phyloP scores from a whole-genome alignment of 2,797 vertebrate genomes.

The Neoniphon sammara region DNA sequence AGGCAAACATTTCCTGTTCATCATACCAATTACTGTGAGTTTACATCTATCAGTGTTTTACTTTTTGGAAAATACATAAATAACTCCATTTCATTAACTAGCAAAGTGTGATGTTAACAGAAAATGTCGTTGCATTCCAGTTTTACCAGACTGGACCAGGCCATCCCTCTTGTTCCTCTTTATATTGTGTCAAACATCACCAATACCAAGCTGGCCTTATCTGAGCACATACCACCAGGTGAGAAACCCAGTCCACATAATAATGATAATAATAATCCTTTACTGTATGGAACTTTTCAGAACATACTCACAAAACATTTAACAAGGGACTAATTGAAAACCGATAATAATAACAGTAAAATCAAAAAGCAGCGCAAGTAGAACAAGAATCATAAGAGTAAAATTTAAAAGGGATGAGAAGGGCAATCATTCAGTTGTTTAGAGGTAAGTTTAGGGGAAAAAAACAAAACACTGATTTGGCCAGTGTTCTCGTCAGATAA shows the following conservation, averaged over 20 bases:
- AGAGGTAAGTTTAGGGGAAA: too few relatives aligned
- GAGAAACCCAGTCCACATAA: constrained; percentile 14
- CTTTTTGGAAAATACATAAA: neutral
- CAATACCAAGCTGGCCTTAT: constrained; percentile 49
- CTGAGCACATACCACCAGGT: constrained; percentile 67
- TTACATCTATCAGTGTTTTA: neutral
- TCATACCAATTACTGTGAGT: constrained; percentile 78
- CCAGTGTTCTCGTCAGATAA: too few relatives aligned
- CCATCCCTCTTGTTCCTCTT: constrained; percentile 35
- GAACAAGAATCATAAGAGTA: too few relatives aligned
- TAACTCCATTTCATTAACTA: neutral
- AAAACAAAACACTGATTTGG: too few relatives aligned
- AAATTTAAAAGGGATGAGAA: too few relatives aligned
- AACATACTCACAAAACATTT: too few relatives aligned
- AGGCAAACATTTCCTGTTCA: constrained; percentile 75
- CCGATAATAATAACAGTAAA: too few relatives aligned
- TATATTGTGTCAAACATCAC: constrained; percentile 45
- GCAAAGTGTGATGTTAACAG: neutral
- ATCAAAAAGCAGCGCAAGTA: too few relatives aligned
- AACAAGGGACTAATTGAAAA: too few relatives aligned
- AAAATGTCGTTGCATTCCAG: constrained; percentile 52
- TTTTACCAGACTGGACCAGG: constrained; percentile 71
- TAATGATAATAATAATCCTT: neutral
- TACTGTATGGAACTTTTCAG: neutral
- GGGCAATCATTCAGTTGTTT: too few relatives aligned